phyloP scores from a whole-genome alignment of 2,888 invertebrate genomes.

The Timandra comae region DNA sequence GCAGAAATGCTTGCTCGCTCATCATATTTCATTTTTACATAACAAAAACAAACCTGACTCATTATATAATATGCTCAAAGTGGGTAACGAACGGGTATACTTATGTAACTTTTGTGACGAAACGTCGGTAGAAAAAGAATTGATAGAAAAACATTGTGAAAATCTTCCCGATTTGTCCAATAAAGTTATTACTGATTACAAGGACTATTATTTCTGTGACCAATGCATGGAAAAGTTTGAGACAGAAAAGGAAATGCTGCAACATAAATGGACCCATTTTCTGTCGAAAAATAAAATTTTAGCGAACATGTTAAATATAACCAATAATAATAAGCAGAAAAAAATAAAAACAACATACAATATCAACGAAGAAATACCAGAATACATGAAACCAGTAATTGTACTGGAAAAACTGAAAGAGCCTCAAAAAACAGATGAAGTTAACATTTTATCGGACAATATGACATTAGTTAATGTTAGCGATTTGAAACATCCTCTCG shows the following conservation, averaged over 20 bases:
- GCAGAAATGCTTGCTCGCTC: slow-evolving; percentile 46
- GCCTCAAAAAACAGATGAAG: neutral
- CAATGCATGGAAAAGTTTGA: slow-evolving; percentile 52
- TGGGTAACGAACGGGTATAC: slow-evolving; percentile 41
- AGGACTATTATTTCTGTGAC: slow-evolving; percentile 57
- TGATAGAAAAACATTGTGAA: slow-evolving; percentile 42
- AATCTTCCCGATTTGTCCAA: slow-evolving; percentile 48
- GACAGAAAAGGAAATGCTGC: slow-evolving; percentile 50
- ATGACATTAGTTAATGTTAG: neutral
- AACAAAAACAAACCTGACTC: slow-evolving; percentile 34
- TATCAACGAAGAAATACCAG: slow-evolving; percentile 39
- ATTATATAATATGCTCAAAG: slow-evolving; percentile 36
- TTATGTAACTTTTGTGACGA: slow-evolving; percentile 57
- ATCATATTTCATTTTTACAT: slow-evolving; percentile 53
- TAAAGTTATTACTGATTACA: slow-evolving; percentile 46
- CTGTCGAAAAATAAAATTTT: slow-evolving; percentile 12
- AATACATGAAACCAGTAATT: slow-evolving; percentile 38
- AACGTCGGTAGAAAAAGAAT: slow-evolving; percentile 40
- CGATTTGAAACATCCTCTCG: slow-evolving; percentile 33
- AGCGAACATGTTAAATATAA: slow-evolving; percentile 10
- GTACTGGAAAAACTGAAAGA: slow-evolving; percentile 36
- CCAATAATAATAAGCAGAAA: neutral
- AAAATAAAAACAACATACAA: slow-evolving; percentile 31
- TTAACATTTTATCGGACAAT: too few species aligned
- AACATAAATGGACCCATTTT: slow-evolving; percentile 63